These are phyloP conservation scores for Peribatodes rhomboidaria DNA, from an alignment of 2,888 invertebrate genomes.

Conservation along the genomic window DNA sequence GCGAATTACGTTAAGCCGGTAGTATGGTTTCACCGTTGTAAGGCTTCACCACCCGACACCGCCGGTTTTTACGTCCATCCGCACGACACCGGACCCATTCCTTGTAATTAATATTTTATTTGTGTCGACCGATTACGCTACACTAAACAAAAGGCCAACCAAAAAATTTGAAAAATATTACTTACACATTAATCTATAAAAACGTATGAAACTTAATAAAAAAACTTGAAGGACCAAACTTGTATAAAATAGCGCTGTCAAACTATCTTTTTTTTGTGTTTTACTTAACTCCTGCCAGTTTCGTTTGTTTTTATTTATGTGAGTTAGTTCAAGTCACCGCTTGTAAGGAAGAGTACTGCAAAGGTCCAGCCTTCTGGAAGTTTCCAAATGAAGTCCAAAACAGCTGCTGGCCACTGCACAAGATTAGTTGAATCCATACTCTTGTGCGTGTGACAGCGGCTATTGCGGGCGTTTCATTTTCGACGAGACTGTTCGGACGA, in stretches of 20 bases:
- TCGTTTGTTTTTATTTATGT: constrained; percentile 16
- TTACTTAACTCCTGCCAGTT: constrained; percentile 8
- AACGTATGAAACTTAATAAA: not conserved
- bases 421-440: constrained; percentile 95
- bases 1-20: constrained; percentile 67
- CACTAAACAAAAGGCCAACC: constrained; percentile 15
- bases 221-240: not conserved
- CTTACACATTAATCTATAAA: not conserved
- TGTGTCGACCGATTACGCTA: constrained; percentile 30
- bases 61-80: constrained; percentile 57
- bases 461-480: constrained; percentile 93
- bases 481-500: constrained; percentile 63
- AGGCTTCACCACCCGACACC: constrained; percentile 68
- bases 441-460: constrained; percentile 99
- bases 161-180: constrained; percentile 1
- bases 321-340: constrained; percentile 32
- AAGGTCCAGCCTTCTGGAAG: constrained; percentile 50
- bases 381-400: constrained; percentile 90
- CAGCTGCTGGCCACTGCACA: constrained; percentile 99
- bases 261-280: constrained; percentile 10
- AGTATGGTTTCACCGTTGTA: constrained; percentile 75
- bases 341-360: constrained; percentile 41
- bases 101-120: constrained; percentile 45
- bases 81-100: constrained; percentile 38
- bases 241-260: not conserved